phyloP scores from a whole-genome alignment of 2,797 vertebrate species.

The Acanthornis magna region DNA sequence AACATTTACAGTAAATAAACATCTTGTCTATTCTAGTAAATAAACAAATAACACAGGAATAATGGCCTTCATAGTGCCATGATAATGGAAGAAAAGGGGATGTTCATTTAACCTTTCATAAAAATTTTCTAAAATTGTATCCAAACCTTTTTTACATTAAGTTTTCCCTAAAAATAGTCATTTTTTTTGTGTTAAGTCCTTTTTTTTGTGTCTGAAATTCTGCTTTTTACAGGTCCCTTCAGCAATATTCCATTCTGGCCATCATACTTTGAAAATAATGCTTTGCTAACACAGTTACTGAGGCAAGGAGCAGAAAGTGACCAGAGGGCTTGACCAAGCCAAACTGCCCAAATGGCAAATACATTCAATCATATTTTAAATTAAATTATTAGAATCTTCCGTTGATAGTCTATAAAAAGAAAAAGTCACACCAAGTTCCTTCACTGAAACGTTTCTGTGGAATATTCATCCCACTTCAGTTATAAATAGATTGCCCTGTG shows the following conservation, averaged over 20 bases:
- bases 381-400: not conserved
- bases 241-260: not conserved
- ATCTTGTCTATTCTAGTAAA: not conserved
- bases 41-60: not conserved
- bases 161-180: not conserved
- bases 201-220: too few species aligned
- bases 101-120: not conserved
- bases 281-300: not conserved
- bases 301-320: not conserved
- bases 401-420: not conserved
- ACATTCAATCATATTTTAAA: not conserved
- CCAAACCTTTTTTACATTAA: not conserved
- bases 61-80: not conserved
- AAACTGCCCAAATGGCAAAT: not conserved
- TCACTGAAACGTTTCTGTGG: not conserved
- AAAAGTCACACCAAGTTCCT: not conserved
- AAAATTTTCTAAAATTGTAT: not conserved
- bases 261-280: not conserved
- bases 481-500: slow-evolving; percentile 3
- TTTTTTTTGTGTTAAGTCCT: not conserved
- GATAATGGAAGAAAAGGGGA: not conserved
- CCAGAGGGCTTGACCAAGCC: not conserved
- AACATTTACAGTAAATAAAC: not conserved
- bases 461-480: not conserved
- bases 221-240: not conserved